phyloP scores from a whole-genome alignment of 2,888 invertebrate species.

The Platycheirus albimanus region DNA sequence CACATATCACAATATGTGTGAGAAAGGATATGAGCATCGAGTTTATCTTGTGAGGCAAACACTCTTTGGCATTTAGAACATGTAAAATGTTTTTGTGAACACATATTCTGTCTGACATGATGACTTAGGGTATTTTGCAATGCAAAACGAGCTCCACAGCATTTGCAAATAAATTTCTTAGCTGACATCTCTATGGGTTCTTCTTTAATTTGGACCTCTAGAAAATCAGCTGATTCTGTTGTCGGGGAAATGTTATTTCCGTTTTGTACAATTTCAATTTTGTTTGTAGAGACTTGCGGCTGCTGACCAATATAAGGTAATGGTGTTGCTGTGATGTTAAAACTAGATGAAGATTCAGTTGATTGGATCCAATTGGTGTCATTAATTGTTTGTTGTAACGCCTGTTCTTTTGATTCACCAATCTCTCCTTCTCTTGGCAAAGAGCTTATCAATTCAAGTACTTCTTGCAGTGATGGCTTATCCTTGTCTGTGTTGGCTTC shows the following conservation, averaged over 20 bases:
- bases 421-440: constrained; percentile 23
- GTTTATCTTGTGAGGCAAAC: constrained; percentile 23
- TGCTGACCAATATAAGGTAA: background rate
- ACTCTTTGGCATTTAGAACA: constrained; percentile 12
- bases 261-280: background rate
- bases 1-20: constrained; percentile 32
- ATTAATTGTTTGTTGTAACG: background rate
- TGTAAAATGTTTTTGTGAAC: constrained; percentile 24
- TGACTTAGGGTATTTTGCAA: constrained; percentile 34
- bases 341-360: background rate
- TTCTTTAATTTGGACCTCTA: background rate
- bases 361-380: background rate
- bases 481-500: constrained; percentile 5
- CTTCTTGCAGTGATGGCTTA: constrained; percentile 22
- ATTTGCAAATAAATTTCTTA: constrained; percentile 32
- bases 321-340: background rate
- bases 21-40: constrained; percentile 21
- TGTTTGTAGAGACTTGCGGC: background rate
- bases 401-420: constrained; percentile 5
- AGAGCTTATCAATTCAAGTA: constrained; percentile 13
- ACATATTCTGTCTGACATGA: constrained; percentile 30
- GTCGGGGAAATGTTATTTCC: background rate
- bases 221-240: background rate
- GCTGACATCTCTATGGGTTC: background rate
- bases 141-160: constrained; percentile 21